Evolutionary conservation across 2,888 invertebrate genomes (phyloP), one percentile per base, ranked within the genome.

Genomic region (Odontothrips loti): DNA sequence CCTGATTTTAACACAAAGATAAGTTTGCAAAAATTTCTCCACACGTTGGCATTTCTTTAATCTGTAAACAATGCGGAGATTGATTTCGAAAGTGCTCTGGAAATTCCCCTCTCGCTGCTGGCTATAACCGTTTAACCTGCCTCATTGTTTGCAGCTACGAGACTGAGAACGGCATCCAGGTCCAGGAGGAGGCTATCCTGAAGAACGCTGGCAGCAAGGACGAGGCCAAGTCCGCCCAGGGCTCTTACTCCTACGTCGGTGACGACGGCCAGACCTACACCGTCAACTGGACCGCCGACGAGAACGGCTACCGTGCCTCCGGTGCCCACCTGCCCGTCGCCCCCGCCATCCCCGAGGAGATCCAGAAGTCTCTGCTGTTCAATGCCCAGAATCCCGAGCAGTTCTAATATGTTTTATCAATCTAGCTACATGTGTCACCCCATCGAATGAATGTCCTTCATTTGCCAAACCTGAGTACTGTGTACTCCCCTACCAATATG

Each of bases 301-400:
- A 84, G 47, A 83, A 83, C 58, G 84, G 84, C 47, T 84, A 83
- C 83, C 83, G 82, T 20, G 82, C 84, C 11, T 79, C 82, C 75
- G 84, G 84, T n/a, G 83, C 80, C 34, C 84, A 84, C 82, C 81
- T 84, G 43, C 84, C 84, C 48, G 82, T 82, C 11, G 80, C 82
- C 27, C 83, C 83, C 23, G 80, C 83, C 1, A 47, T 84, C n/a
- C 83, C 84, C n/a, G 82, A 51, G n/a, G 83, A 17, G n/a, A 84
- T 84, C 48, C 82, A 82, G 11, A 83, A 83, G 20, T 79, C 83
- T 20, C 81, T 84, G 43, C 82, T 83, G 47, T 82, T 80, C 79
- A 84, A 82, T 81, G 83, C 82, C 79, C 82, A 83, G 27, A n/a
- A n/a, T n/a, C 82, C 83, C 80, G 82, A 83, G 68, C 68, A 75